Percentiles rank a stretch among this genome's conserved stretches.
Conservation (phyloP, 2,797 vertebrate species). For the Melanogrammus aeglefinus region DNA sequence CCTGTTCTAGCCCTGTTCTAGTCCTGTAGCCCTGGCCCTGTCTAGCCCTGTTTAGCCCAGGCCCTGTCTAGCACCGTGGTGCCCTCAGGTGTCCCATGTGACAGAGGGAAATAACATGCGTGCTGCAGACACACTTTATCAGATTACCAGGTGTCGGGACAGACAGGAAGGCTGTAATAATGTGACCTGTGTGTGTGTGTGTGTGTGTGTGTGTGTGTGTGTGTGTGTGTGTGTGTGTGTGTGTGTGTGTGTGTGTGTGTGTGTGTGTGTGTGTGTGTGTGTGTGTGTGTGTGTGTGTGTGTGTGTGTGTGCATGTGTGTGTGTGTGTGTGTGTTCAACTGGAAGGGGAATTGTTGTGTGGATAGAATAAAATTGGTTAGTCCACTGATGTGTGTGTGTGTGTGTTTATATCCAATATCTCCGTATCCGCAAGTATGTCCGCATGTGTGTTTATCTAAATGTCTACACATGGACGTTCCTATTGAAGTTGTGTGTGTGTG, state of each 20-base stretch:
- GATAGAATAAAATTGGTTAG: not conserved
- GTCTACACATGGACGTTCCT: not conserved
- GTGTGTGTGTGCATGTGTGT: not conserved
- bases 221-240: conserved; percentile 17
- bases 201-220: conserved; percentile 1
- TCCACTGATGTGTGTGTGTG: not conserved
- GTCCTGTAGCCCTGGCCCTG: not conserved
- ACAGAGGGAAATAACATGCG: conserved; percentile 63
- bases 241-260: not conserved
- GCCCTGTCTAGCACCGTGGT: conserved; percentile 15
- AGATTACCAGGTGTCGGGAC: conserved; percentile 48
- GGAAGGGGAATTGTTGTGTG: not conserved
- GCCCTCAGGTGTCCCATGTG: conserved; percentile 55
- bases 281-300: conserved; percentile 1
- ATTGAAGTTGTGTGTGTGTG: not conserved
- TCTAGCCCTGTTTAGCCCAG: not conserved
- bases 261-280: conserved; percentile 14
- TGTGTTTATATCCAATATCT: not conserved
- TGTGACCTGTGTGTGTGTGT: conserved; percentile 17
- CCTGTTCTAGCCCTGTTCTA: not conserved
- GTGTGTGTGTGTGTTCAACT: too few relatives aligned
- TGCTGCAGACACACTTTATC: conserved; percentile 56
- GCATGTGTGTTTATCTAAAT: not conserved
- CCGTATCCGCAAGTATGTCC: not conserved
- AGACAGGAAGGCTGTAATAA: not conserved